Evolutionary conservation across 2,797 vertebrate species (phyloP), one percentile per base, ranked within the genome.

Genomic region (Sebastiscus albofasciatus): DNA sequence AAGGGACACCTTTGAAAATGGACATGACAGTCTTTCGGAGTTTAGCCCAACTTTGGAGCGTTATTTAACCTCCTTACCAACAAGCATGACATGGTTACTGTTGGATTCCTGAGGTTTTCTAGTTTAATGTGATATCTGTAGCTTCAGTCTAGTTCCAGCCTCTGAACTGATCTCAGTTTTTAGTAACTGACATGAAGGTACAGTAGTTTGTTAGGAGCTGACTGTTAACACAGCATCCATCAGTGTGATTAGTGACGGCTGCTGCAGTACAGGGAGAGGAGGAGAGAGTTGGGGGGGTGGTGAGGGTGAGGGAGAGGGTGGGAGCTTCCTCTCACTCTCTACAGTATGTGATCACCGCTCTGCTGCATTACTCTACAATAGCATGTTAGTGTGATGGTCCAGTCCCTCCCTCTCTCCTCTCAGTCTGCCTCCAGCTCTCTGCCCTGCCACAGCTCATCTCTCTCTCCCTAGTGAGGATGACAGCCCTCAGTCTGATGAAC

Each of bases 401-500:
- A 31, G 96, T 90, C 86, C 74, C 86, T 79, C 82, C 82, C 94
- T 90, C 83, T 61, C 87, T 84, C 77, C 75, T 64, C 74, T 87
- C 39, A 29, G 83, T 83, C 61, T 77, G 85, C 85, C 90, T 90
- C 81, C 90, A 88, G 86, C 87, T 81, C 33, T 73, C 90, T 86
- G 72, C 79, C 78, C 81, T 89, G 86, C 86, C 82, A 90, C 89
- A 75, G 77, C 39, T 49, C 75, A 73, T 87, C 82, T 81, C 90
- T 97, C 95, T 88, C 84, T 86, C 85, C 80, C 93, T 94, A 95
- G 95, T 95, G 96, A 98, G 90, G 96, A 99, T 98, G 98, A 97
- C 96, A 97, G 96, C 96, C 97, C 95, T 92, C 93, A 97, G 97
- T 97, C 94, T 95, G 97, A 97, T 96, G 97, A 97, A 96, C 94